These are phyloP conservation scores for Dendrolimus houi DNA, from an alignment of 2,888 invertebrate genomes.

Conservation along the genomic window DNA sequence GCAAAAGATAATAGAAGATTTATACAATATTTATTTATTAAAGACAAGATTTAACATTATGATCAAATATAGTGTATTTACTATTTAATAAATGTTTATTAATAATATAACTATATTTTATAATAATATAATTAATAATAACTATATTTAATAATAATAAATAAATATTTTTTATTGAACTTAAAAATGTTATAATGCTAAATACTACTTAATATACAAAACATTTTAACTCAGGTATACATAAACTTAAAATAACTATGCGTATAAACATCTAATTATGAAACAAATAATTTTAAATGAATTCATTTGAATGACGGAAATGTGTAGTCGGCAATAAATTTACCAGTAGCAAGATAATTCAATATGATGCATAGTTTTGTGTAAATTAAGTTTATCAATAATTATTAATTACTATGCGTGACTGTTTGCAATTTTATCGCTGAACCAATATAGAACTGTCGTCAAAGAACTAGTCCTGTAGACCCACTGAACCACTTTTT, in stretches of 20 bases:
- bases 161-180: too few relatives aligned
- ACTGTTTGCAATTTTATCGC: constrained; percentile 8
- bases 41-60: too few relatives aligned
- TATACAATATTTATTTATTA: too few relatives aligned
- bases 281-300: background rate
- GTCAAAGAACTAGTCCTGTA: constrained; percentile 6
- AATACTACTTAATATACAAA: too few relatives aligned
- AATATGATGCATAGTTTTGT: constrained; percentile 16
- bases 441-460: constrained; percentile 6
- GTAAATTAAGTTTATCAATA: constrained; percentile 13
- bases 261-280: background rate
- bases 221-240: too few relatives aligned
- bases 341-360: constrained; percentile 6
- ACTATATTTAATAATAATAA: too few relatives aligned
- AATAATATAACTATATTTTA: too few relatives aligned
- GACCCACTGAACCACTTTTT: constrained; percentile 16
- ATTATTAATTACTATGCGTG: constrained; percentile 7
- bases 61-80: too few relatives aligned
- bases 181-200: too few relatives aligned
- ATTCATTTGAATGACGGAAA: constrained; percentile 1
- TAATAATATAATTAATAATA: too few relatives aligned
- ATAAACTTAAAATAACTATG: background rate
- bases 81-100: too few relatives aligned
- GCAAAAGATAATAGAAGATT: too few relatives aligned
- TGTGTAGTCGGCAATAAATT: constrained; percentile 8